phyloP scores from a whole-genome alignment of 2,888 invertebrate genomes.

The Andrena trimmerana region DNA sequence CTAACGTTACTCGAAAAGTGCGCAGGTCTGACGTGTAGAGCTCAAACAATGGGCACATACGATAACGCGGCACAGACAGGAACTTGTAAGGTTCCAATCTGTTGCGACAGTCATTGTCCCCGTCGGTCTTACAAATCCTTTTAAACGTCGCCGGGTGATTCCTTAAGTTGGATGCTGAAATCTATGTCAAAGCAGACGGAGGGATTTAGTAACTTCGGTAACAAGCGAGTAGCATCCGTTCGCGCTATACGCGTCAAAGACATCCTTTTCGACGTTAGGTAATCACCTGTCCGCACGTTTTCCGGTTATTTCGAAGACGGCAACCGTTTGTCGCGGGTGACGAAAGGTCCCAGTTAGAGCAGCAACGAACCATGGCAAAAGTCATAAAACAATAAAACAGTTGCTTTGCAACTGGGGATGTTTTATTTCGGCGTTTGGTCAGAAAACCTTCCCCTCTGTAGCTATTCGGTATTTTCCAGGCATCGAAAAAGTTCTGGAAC shows the following conservation, averaged over 20 bases:
- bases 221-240: conserved; percentile 19
- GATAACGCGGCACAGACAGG: conserved; percentile 6
- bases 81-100: conserved; percentile 15
- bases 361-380: no score
- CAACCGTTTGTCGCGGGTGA: no score
- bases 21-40: background rate
- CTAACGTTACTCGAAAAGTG: background rate
- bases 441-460: no score
- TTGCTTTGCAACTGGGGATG: no score
- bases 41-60: background rate
- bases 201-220: conserved; percentile 33
- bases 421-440: no score
- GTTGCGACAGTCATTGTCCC: conserved; percentile 23
- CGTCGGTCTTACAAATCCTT: conserved; percentile 27
- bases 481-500: no score
- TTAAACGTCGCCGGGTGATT: conserved; percentile 35
- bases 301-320: conserved; percentile 23
- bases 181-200: conserved; percentile 46
- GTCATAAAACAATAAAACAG: no score
- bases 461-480: no score
- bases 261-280: conserved; percentile 6
- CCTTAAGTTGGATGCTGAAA: conserved; percentile 59
- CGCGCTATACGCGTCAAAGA: background rate
- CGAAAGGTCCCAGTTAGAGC: no score
- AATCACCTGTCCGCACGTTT: conserved; percentile 40